Conservation (phyloP, 2,888 invertebrate genomes). For the Minunthozetes semirufus region DNA sequence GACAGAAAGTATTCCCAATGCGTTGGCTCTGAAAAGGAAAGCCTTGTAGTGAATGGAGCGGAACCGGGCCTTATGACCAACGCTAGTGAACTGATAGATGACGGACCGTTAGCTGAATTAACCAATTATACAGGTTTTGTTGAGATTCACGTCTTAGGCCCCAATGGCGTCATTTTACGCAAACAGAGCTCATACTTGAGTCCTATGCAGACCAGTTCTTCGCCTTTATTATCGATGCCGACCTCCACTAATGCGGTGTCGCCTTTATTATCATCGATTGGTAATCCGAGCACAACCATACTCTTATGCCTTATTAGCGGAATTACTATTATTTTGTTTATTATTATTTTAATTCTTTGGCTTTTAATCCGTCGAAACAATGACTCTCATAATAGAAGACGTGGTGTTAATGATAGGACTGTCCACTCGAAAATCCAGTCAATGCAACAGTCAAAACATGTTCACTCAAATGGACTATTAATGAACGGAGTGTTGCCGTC, state of each 20-base stretch:
- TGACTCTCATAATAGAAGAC: background rate
- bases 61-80: constrained; percentile 26
- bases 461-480: background rate
- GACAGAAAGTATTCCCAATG: constrained; percentile 39
- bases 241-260: constrained; percentile 3
- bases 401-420: background rate
- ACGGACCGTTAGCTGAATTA: constrained; percentile 66
- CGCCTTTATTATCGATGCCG: constrained; percentile 40
- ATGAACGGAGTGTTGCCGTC: constrained; percentile 10
- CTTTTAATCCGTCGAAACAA: constrained; percentile 49
- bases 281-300: constrained; percentile 42
- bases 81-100: constrained; percentile 47
- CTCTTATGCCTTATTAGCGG: constrained; percentile 61
- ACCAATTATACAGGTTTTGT: constrained; percentile 79
- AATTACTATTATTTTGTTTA: constrained; percentile 58
- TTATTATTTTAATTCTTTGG: constrained; percentile 58
- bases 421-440: background rate
- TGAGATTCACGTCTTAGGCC: constrained; percentile 65
- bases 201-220: constrained; percentile 39
- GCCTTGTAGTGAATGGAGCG: constrained; percentile 25
- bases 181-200: constrained; percentile 41
- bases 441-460: constrained; percentile 2
- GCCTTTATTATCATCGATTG: constrained; percentile 37
- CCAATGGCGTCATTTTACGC: constrained; percentile 40
- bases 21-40: constrained; percentile 34